A percentile compares a stretch with the other conserved stretches of the same genome.
phyloP scores from a whole-genome alignment of 2,797 vertebrate genomes.

The Malurus leucopterus region DNA sequence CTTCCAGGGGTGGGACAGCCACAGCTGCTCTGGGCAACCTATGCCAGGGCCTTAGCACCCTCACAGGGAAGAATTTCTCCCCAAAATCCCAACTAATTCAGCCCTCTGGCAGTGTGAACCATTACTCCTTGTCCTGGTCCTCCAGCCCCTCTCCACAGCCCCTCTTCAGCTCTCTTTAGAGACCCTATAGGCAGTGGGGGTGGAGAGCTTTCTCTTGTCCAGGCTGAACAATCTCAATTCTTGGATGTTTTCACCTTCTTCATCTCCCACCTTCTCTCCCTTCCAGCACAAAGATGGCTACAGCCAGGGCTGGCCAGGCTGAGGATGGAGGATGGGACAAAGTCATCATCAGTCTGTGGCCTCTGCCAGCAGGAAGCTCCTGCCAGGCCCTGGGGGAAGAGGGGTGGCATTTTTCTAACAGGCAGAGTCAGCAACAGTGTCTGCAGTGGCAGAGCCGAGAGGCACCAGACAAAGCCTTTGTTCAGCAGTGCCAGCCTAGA shows the following conservation, averaged over 20 bases:
- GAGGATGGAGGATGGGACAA: not conserved
- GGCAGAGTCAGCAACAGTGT: not conserved
- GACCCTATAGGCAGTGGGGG: not conserved
- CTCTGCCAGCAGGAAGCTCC: not conserved
- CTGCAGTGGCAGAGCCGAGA: not conserved
- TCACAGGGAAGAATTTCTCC: not conserved
- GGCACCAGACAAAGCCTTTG: not conserved
- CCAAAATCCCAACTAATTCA: not conserved
- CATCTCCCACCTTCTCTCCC: not conserved
- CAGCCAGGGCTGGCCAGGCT: not conserved
- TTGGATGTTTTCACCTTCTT: not conserved
- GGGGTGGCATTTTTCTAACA: not conserved
- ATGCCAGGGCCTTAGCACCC: not conserved
- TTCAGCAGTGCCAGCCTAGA: not conserved
- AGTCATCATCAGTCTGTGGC: not conserved
- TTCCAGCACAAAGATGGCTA: not conserved
- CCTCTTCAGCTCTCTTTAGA: not conserved
- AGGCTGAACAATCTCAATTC: not conserved
- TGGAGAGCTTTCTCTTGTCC: not conserved
- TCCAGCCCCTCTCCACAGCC: not conserved
- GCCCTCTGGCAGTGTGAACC: not conserved
- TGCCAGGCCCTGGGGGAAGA: not conserved
- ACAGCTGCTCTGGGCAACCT: not conserved
- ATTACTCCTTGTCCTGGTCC: not conserved
- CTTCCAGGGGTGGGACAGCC: not conserved